Percentiles rank a stretch among this genome's conserved stretches.
Conservation (phyloP, 1,140 invertebrate genomes). For the Drosophila nebulosa region DNA sequence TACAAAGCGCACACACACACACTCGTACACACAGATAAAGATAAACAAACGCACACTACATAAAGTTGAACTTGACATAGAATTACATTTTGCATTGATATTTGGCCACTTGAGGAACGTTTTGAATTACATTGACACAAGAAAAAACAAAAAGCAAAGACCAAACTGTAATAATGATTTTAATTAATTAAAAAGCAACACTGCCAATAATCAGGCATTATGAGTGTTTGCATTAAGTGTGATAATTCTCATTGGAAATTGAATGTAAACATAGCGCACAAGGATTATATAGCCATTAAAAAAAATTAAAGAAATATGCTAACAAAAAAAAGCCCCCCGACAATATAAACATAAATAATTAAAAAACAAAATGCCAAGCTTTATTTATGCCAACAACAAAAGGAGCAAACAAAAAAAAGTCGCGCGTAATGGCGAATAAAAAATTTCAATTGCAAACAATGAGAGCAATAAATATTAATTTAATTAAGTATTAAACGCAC, state of each 20-base stretch:
- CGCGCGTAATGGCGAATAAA: neutral
- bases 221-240: conserved; percentile 13
- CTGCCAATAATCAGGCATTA: neutral
- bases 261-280: conserved; percentile 50
- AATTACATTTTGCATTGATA: conserved; percentile 12
- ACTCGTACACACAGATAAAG: neutral
- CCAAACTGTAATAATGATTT: neutral
- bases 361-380: neutral
- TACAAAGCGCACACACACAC: conserved; percentile 4
- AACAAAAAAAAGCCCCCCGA: conserved; percentile 19
- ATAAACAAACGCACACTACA: neutral
- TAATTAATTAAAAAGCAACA: conserved; percentile 6
- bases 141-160: neutral
- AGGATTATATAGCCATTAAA: conserved; percentile 38
- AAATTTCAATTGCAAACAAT: conserved; percentile 14
- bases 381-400: neutral
- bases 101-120: conserved; percentile 1
- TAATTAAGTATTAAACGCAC: conserved; percentile 19
- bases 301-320: conserved; percentile 20
- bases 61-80: conserved; percentile 56
- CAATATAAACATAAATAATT: conserved; percentile 21
- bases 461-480: conserved; percentile 36
- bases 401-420: neutral
- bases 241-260: conserved; percentile 46
- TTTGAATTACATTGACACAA: conserved; percentile 4